Evolutionary conservation across 2,113 vertebrate species (phyloP), one percentile per base, ranked within the genome.

Genomic region (Dolichotis patagonum): DNA sequence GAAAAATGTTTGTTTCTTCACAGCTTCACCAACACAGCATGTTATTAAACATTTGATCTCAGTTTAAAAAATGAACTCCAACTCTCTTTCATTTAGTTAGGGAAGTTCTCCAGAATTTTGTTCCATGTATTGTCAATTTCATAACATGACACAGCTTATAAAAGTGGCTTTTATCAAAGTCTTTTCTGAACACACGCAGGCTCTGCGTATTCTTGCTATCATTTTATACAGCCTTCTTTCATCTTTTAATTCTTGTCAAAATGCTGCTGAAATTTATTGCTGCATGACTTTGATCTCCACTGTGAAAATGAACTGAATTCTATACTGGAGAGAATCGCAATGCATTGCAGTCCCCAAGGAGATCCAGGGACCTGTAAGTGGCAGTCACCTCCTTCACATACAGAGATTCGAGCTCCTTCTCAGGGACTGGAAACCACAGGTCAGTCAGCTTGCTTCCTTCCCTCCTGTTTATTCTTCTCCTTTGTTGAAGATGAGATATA

Each of bases 241-340:
- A 88, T 94, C 65, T 96, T 92, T 80, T 86, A 85, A 89, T 77
- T 96, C 97, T 90, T 85, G 38, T 88, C 17, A 52, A 85, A 82
- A 73, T 56, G 71, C 30, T 86, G 54, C n/a, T 62, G 52, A 82
- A 67, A 96, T 58, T 52, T 41, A 46, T 92, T 92, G 80, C 91
- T 96, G 71, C 26, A 58, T 35, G 14, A 22, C 83, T 94, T 95
- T 93, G 91, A 96, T 96, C 93, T 96, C 62, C 13, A 17, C 17
- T 58, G 81, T 75, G 78, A 93, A 26, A 60, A 93, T 52, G 65
- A 92, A 73, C 38, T 5, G 67, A 95, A 80, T 81, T 94, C 13
- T 43, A 1, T 19, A 77, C 60, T 0, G 46, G 41, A 77, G 38
- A 77, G 46, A 43, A 69, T 0, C 2, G 4, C 1, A 41, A 60